Base-by-base conservation (phyloP, 2,888 invertebrate genomes). In the Pollenia amentaria region DNA sequence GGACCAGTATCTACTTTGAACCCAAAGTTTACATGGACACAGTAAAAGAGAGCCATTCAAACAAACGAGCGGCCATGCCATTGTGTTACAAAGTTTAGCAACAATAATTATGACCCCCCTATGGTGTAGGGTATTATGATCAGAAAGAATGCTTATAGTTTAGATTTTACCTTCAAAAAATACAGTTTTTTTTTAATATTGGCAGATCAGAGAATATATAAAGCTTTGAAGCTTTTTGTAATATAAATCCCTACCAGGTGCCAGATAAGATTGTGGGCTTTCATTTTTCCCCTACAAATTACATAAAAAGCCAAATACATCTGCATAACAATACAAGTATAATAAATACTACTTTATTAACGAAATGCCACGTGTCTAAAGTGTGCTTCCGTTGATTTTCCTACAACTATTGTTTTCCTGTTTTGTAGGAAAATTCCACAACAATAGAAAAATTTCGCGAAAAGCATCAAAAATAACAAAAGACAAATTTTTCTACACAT, bases 311-410 rank as follows among this genome's bases (percentile, higher is more conserved):
- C 46, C 48, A 53, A 51, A 40, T 16, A 65, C 73, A 73, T 73
- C 65, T 78, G 60, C 75, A 75, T 64, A 46, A 60, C 16, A 75
- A 67, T 42, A 51, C 3, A 3, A 29, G 0, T 29, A 29, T 29
- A 29, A 29, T 6, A 29, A 29, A 21, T 29, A 73, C 11, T 51
- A 69, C 40, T 70, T 64, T 55, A 16, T 14, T 60, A 67, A 67
- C 10, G 44, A 67, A 78, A 60, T 87, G 89, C 84, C 89, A 87
- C 89, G 89, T 88, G 89, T 84, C 87, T 64, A 78, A 88, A 88
- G 88, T 86, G 89, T 78, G 89, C 85, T 79, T 76, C 51, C 81
- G 60, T 84, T 75, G 38, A 78, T 80, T 87, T 87, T 84, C 67
- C 72, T 73, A 16, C 11, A 29, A 53, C 57, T 38, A 81, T 84